phyloP scores from a whole-genome alignment of 1,140 invertebrate species.

The Nylanderia fulva region DNA sequence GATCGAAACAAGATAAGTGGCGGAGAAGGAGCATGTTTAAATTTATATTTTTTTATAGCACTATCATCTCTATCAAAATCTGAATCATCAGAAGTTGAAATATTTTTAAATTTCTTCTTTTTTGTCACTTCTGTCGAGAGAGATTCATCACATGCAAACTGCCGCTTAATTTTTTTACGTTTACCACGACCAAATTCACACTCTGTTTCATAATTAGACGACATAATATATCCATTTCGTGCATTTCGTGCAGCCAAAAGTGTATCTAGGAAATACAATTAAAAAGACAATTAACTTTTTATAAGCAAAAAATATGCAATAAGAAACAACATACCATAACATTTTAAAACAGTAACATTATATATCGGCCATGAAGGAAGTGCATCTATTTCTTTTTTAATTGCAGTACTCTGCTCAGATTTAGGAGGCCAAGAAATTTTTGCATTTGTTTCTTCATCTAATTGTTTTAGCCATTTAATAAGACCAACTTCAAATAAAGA shows the following conservation, averaged over 20 bases:
- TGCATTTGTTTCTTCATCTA: not conserved
- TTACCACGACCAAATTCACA: constrained; percentile 8
- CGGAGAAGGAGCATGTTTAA: constrained; percentile 3
- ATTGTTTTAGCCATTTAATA: constrained; percentile 8
- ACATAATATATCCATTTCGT: constrained; percentile 7
- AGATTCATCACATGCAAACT: no score
- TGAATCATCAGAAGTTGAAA: not conserved
- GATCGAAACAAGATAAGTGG: not conserved
- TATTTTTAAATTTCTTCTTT: not conserved
- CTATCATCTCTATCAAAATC: not conserved
- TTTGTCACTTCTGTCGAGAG: not conserved
- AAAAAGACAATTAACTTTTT: not conserved
- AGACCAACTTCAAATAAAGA: constrained; percentile 26
- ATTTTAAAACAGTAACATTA: constrained; percentile 33
- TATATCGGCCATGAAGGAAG: constrained; percentile 7
- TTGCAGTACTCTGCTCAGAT: not conserved
- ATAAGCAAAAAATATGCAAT: not conserved
- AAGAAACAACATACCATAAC: constrained; percentile 11
- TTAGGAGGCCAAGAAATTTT: constrained; percentile 24
- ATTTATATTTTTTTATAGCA: not conserved
- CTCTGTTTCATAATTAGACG: constrained; percentile 7
- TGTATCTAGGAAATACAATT: constrained; percentile 4
- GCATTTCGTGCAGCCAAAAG: not conserved
- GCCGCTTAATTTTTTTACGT: not conserved
- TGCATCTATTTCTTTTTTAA: constrained; percentile 13